Percentiles rank a stretch among this genome's conserved stretches.
These are phyloP conservation scores for Stegophylla sp. DNA, from an alignment of 2,888 invertebrate species.

Conservation along the genomic window DNA sequence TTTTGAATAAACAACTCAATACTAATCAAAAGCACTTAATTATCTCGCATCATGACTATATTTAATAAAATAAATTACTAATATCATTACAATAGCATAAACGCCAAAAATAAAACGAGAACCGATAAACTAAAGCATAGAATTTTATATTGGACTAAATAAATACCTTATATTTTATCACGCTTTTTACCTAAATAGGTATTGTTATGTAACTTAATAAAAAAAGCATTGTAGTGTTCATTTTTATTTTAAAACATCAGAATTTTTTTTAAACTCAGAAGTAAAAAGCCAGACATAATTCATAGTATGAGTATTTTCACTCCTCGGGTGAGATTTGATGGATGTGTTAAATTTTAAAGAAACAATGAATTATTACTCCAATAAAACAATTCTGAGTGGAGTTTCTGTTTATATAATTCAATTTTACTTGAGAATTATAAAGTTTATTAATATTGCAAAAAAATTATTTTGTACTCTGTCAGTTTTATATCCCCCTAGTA, in stretches of 20 bases:
- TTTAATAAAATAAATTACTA: conserved; percentile 30
- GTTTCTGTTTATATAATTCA: no score
- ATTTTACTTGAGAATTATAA: no score
- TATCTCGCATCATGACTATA: conserved; percentile 19
- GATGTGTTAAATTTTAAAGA: no score
- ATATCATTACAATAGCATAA: conserved; percentile 35
- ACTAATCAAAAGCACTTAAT: conserved; percentile 4
- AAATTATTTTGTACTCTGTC: no score
- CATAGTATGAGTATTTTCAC: no score
- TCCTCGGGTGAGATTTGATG: no score
- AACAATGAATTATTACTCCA: no score
- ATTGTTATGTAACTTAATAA: conserved; percentile 50
- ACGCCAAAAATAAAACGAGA: conserved; percentile 55
- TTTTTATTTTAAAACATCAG: conserved; percentile 47
- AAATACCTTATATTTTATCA: conserved; percentile 41
- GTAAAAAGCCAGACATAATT: no score
- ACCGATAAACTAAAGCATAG: conserved; percentile 41
- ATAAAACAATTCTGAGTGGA: no score
- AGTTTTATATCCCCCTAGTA: no score
- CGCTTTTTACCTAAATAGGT: conserved; percentile 53
- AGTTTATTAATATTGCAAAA: no score
- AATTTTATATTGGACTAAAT: conserved; percentile 37
- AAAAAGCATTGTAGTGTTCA: conserved; percentile 38
- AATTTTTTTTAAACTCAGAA: conserved; percentile 28
- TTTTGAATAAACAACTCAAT: background rate